Base-by-base conservation (phyloP, 2,888 invertebrate species). In the Diaperis boleti region DNA sequence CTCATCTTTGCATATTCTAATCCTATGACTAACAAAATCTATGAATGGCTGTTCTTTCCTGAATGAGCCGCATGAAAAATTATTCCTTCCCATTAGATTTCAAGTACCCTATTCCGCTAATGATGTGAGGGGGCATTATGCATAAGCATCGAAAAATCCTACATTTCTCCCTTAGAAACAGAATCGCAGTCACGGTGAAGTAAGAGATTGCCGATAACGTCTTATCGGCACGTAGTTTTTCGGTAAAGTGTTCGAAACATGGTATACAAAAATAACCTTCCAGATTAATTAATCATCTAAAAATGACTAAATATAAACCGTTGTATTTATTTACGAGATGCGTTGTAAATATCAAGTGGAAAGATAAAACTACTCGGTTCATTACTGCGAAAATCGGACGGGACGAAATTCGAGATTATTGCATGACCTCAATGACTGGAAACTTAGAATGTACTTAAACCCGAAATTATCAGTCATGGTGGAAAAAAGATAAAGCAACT, bases 141-240 rank as follows among this genome's bases (percentile, higher is more conserved):
- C 10, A 42, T 42, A 22, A 20, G 42, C 18, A 10, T 42, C 20
- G 42, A 18, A 42, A 10, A 15, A 42, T 11, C 20, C n/a, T 8
- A n/a, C n/a, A 10, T 22, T 42, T 42, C 33, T 47, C 31, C 15
- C 17, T 47, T 47, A 15, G 33, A 35, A 35, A 33, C 49, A 18
- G 35, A 49, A 35, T 31, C 8, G 17, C 18, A 35, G 15, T 41
- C 39, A 52, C 37, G 52, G 37, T 52, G 52, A 52, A 39, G 47
- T 47, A 15, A 3, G 26, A 47, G 31, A 47, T n/a, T 29, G 47
- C n/a, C 3, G 47, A 47, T 47, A 47, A 47, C 29, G 31, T 10
- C 5, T 47, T 47, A 39, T 13, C 14, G 15, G 5, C n/a, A n/a
- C n/a, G n/a, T n/a, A n/a, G n/a, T 13, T 41, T 15, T 13, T 15